phyloP scores from a whole-genome alignment of 2,113 vertebrate genomes.

The Hemiprocne comata region DNA sequence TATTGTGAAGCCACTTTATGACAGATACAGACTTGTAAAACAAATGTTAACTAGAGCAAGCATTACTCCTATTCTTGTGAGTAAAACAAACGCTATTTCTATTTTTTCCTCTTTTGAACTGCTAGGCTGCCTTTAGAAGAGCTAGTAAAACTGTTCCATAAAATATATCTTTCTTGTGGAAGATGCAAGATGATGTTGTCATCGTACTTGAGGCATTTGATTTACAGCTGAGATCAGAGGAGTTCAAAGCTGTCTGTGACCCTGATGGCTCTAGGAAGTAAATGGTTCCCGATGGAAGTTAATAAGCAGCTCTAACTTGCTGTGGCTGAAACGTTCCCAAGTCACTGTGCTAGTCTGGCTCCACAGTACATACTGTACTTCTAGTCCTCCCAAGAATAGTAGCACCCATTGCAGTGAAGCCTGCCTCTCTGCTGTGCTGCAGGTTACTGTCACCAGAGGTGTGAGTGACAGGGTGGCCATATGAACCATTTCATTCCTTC shows the following conservation, averaged over 20 bases:
- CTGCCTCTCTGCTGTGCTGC: not conserved
- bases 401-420: conserved; percentile 6
- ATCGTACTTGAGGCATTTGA: not conserved
- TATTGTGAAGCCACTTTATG: conserved; percentile 94
- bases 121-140: conserved; percentile 13
- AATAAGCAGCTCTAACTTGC: not conserved
- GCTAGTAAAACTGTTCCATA: not conserved
- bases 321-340: not conserved
- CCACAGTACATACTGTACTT: not conserved
- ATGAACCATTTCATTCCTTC: not conserved
- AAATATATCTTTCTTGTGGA: not conserved
- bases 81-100: conserved; percentile 70
- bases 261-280: not conserved
- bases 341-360: not conserved
- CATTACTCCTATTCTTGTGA: conserved; percentile 92
- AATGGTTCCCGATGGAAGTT: not conserved
- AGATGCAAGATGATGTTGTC: not conserved
- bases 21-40: conserved; percentile 95
- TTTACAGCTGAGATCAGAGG: not conserved
- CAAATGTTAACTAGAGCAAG: conserved; percentile 97
- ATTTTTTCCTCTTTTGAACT: conserved; percentile 9
- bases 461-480: not conserved
- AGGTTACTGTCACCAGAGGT: not conserved
- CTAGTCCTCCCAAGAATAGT: conserved; percentile 8
- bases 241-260: conserved; percentile 12